Conservation (phyloP, 1,140 invertebrate species). For the Coptotermes formosanus region DNA sequence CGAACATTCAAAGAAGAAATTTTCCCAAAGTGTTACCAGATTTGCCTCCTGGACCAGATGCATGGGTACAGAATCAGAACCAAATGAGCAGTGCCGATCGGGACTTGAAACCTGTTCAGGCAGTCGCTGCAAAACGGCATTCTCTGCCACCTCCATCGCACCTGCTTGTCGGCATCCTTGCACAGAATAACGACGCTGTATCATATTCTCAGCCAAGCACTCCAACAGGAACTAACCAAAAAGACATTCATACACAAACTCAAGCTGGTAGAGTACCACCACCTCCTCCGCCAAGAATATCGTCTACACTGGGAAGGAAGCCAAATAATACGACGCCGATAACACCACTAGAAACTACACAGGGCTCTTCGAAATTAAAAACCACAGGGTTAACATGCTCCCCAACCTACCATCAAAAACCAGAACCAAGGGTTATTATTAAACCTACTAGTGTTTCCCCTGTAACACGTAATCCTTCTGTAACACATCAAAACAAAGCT, state of each 20-base stretch:
- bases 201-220: constrained; percentile 47
- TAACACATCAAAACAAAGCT: not conserved
- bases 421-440: constrained; percentile 53
- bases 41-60: constrained; percentile 51
- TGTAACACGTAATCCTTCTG: not conserved
- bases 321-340: constrained; percentile 46
- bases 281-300: constrained; percentile 61
- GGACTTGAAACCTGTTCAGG: constrained; percentile 21
- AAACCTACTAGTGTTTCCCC: constrained; percentile 46
- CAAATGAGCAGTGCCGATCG: not conserved
- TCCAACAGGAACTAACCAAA: constrained; percentile 39
- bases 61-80: constrained; percentile 32
- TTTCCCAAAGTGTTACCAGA: constrained; percentile 81
- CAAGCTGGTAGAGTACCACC: constrained; percentile 52
- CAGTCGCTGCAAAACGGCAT: constrained; percentile 42
- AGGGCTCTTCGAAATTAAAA: not conserved
- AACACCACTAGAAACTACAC: constrained; percentile 45
- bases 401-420: constrained; percentile 29
- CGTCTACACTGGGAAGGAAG: constrained; percentile 58
- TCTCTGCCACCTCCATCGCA: constrained; percentile 49
- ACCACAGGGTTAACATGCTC: not conserved
- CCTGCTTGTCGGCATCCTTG: not conserved
- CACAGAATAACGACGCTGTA: not conserved
- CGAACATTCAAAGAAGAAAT: constrained; percentile 70
- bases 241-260: constrained; percentile 30